These are phyloP conservation scores for Drosophila barbarae DNA, from an alignment of 2,888 invertebrate species.

Conservation along the genomic window DNA sequence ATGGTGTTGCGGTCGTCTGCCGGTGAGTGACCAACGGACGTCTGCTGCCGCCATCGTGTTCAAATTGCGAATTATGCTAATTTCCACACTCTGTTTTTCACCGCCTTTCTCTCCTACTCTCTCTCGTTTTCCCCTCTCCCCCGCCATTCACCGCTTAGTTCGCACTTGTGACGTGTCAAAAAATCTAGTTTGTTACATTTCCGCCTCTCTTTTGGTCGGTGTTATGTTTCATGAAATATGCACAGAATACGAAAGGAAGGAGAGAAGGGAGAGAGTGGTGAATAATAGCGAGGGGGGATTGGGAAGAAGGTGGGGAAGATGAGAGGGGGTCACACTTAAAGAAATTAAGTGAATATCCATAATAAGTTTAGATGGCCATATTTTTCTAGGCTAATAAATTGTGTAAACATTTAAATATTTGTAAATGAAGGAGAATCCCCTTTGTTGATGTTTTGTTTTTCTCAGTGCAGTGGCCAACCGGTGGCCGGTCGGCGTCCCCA, in stretches of 20 bases:
- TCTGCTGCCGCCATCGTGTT: constrained; percentile 57
- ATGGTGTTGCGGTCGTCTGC: constrained; percentile 41
- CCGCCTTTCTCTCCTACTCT: neutral
- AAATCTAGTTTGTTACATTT: constrained; percentile 54
- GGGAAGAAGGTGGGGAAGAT: neutral
- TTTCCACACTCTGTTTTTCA: constrained; percentile 31
- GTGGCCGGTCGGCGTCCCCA: constrained; percentile 48
- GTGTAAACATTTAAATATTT: neutral
- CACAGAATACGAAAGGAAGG: constrained; percentile 9
- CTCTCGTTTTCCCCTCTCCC: neutral
- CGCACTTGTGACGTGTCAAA: constrained; percentile 51
- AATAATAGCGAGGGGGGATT: neutral
- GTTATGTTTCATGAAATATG: constrained; percentile 66
- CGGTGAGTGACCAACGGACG: constrained; percentile 42
- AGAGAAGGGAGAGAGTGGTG: neutral
- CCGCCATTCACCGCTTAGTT: constrained; percentile 9
- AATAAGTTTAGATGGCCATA: too few relatives aligned
- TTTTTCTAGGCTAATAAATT: too few relatives aligned
- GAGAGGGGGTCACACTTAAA: neutral
- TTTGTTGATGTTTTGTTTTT: neutral
- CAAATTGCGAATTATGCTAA: constrained; percentile 69
- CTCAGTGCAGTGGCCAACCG: constrained; percentile 28
- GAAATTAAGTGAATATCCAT: neutral
- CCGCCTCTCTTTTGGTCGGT: constrained; percentile 36
- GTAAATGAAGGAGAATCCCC: neutral